Evolutionary conservation across 2,113 vertebrate species (phyloP).

Genomic region (Myiopsitta monachus): DNA sequence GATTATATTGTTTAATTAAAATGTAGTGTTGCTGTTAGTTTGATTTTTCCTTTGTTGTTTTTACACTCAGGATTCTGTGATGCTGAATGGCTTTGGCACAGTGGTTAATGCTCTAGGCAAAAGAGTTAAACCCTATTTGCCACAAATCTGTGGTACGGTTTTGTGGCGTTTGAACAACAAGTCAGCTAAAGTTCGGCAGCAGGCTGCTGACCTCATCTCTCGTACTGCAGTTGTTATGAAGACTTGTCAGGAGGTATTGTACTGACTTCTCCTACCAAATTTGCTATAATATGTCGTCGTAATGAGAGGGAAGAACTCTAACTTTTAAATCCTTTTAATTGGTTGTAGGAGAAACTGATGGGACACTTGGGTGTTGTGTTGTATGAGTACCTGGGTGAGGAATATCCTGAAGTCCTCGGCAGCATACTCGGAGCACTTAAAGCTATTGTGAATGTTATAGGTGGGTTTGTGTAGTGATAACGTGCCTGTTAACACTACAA

Average conservation of each 20-base stretch:
- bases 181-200: constrained; percentile 96
- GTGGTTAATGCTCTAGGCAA: constrained; percentile 98
- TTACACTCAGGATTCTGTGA: constrained; percentile 89
- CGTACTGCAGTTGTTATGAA: constrained; percentile 99
- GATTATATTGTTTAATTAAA: neutral
- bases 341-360: constrained; percentile 94
- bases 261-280: neutral
- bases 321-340: neutral
- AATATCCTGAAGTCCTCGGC: constrained; percentile 96
- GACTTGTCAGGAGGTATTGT: constrained; percentile 96
- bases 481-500: neutral
- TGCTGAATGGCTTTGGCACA: constrained; percentile 98
- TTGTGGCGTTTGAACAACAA: constrained; percentile 99
- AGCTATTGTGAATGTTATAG: constrained; percentile 98
- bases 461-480: constrained; percentile 68
- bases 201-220: constrained; percentile 97
- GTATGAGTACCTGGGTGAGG: constrained; percentile 98
- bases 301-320: neutral
- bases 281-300: neutral
- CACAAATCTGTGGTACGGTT: constrained; percentile 98
- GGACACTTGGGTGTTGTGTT: constrained; percentile 97
- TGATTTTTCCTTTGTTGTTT: neutral
- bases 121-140: constrained; percentile 96
- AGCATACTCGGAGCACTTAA: constrained; percentile 98
- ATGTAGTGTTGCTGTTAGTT: neutral